A percentile compares a stretch with the other conserved stretches of the same genome.
These are phyloP conservation scores for Agapornis canus DNA, from an alignment of 2,797 vertebrate genomes.

Conservation along the genomic window DNA sequence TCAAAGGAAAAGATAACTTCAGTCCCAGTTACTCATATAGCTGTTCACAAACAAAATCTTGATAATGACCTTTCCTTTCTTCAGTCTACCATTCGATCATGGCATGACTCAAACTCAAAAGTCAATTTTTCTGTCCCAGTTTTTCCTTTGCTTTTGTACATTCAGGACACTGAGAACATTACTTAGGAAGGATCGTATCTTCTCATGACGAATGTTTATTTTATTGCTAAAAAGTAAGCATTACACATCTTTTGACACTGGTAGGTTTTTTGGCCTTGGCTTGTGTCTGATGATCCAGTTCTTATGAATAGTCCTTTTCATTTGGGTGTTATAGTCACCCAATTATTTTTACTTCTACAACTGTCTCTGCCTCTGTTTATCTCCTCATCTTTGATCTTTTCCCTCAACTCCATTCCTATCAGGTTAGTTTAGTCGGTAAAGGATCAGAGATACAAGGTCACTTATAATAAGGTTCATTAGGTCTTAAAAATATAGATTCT, in stretches of 20 bases:
- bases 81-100: not conserved
- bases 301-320: conserved; percentile 13
- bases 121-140: not conserved
- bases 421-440: not conserved
- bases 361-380: not conserved
- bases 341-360: not conserved
- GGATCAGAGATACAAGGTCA: not conserved
- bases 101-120: not conserved
- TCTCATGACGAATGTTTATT: conserved; percentile 1
- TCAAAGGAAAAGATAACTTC: not conserved
- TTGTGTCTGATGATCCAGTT: not conserved
- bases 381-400: not conserved
- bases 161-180: not conserved
- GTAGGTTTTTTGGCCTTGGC: not conserved
- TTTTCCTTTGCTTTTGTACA: not conserved
- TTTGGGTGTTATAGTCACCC: not conserved
- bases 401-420: not conserved
- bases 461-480: not conserved
- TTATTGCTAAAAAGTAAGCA: conserved; percentile 21
- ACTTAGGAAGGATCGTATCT: not conserved
- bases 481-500: not conserved
- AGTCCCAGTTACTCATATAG: not conserved
- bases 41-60: not conserved
- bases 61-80: not conserved
- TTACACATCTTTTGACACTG: not conserved